These are phyloP conservation scores for Bedellia somnulentella DNA, from an alignment of 2,888 invertebrate species.

Conservation along the genomic window DNA sequence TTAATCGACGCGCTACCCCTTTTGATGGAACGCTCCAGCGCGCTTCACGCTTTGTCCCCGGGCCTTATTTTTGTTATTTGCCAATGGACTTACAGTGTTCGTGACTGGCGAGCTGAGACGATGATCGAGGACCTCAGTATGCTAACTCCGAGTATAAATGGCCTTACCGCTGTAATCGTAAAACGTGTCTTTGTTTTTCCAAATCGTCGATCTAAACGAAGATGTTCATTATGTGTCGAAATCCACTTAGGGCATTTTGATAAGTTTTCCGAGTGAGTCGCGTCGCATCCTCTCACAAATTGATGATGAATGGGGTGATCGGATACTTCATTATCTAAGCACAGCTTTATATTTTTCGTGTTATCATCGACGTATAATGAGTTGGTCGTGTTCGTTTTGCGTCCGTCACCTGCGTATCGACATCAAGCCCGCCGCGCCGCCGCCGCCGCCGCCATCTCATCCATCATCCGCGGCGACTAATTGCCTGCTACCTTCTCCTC, in stretches of 20 bases:
- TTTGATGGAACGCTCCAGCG: slow-evolving; percentile 38
- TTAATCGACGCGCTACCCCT: slow-evolving; percentile 53
- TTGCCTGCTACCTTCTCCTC: slow-evolving; percentile 54
- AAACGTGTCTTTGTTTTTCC: background rate
- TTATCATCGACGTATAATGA: slow-evolving; percentile 58
- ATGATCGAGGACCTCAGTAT: slow-evolving; percentile 6
- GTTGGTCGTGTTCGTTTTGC: slow-evolving; percentile 44
- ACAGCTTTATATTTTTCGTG: slow-evolving; percentile 9
- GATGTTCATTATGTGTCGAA: background rate
- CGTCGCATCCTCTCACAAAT: background rate
- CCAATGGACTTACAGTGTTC: slow-evolving; percentile 17
- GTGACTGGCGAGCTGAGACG: slow-evolving; percentile 19
- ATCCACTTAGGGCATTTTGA: background rate
- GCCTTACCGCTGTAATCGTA: background rate
- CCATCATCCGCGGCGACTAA: slow-evolving; percentile 54
- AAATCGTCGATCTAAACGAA: background rate
- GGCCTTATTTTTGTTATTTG: slow-evolving; percentile 26
- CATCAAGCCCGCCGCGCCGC: slow-evolving; percentile 21
- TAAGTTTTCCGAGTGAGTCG: background rate
- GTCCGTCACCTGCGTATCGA: slow-evolving; percentile 36
- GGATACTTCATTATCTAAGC: slow-evolving; percentile 4
- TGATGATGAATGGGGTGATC: slow-evolving; percentile 3
- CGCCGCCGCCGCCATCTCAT: slow-evolving; percentile 23
- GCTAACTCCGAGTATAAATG: too few relatives aligned
- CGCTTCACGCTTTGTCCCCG: slow-evolving; percentile 17